phyloP scores from a whole-genome alignment of 2,888 invertebrate genomes.

The Erebia epiphron region DNA sequence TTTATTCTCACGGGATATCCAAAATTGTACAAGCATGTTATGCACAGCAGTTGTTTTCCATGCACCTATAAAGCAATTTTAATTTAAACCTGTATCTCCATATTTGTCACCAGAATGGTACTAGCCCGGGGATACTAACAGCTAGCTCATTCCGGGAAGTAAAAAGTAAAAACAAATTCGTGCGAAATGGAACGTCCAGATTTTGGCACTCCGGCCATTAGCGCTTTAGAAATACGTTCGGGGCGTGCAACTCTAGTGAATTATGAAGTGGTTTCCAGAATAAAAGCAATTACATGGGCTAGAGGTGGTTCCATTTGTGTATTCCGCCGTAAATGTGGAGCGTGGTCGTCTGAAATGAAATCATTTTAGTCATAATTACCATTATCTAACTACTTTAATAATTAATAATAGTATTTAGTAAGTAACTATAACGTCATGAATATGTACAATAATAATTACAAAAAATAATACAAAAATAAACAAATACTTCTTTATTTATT shows the following conservation, averaged over 20 bases:
- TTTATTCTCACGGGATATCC: no score
- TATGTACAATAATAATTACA: no score
- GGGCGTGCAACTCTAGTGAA: constrained; percentile 22
- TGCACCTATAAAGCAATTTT: no score
- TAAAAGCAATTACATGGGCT: constrained; percentile 20
- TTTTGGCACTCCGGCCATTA: constrained; percentile 20
- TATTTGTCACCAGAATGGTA: no score
- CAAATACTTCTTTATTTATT: no score
- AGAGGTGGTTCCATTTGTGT: constrained; percentile 11
- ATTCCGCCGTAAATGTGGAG: neutral
- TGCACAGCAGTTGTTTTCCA: no score
- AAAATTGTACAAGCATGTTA: no score
- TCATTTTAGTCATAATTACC: neutral
- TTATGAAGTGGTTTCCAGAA: constrained; percentile 25
- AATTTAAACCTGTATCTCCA: no score
- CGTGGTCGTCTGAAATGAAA: neutral
- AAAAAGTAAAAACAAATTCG: constrained; percentile 18
- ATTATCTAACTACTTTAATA: neutral
- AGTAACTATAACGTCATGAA: no score
- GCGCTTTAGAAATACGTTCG: constrained; percentile 21
- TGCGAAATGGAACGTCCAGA: constrained; percentile 21
- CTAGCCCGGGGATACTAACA: no score
- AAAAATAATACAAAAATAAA: no score
- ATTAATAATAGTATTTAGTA: no score
- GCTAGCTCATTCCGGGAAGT: neutral